A percentile compares a stretch with the other conserved stretches of the same genome.
Conservation (phyloP, 2,113 vertebrate genomes). For the Hippolais icterina region DNA sequence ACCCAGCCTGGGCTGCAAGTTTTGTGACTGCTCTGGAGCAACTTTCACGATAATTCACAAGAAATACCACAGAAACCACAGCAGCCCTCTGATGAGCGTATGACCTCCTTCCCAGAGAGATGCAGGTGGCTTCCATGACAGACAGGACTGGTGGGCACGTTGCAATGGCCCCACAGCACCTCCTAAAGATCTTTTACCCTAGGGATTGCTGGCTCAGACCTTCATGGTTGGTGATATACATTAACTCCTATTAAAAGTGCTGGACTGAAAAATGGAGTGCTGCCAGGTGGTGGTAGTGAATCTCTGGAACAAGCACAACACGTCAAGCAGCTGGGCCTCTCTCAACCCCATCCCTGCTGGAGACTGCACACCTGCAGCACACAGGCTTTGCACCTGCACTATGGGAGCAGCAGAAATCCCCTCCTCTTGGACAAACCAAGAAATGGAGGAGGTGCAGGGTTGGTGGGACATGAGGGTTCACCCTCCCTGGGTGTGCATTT, state of each 20-base stretch:
- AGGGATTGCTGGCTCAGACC: not conserved
- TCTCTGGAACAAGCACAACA: not conserved
- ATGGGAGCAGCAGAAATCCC: accelerated
- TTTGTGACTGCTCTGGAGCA: not conserved
- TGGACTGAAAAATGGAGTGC: not conserved
- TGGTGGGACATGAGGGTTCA: accelerated
- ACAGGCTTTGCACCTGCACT: not conserved
- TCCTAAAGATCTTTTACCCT: not conserved
- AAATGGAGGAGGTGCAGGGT: not conserved
- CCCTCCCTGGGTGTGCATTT: no score
- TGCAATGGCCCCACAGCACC: no score
- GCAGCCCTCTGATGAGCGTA: not conserved
- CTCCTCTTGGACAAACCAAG: not conserved
- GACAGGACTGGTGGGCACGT: not conserved
- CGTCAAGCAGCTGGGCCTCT: accelerated
- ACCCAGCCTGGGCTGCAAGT: accelerated
- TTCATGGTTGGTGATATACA: accelerated
- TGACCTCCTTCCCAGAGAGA: not conserved
- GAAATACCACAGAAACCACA: not conserved
- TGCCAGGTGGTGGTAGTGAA: not conserved
- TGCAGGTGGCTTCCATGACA: not conserved
- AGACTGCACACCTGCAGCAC: not conserved
- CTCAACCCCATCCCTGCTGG: not conserved
- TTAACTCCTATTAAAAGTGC: not conserved
- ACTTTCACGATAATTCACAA: not conserved